A percentile compares a stretch with the other conserved stretches of the same genome.
These are phyloP conservation scores for Molorchus minor DNA, from an alignment of 2,888 invertebrate species.

Conservation along the genomic window DNA sequence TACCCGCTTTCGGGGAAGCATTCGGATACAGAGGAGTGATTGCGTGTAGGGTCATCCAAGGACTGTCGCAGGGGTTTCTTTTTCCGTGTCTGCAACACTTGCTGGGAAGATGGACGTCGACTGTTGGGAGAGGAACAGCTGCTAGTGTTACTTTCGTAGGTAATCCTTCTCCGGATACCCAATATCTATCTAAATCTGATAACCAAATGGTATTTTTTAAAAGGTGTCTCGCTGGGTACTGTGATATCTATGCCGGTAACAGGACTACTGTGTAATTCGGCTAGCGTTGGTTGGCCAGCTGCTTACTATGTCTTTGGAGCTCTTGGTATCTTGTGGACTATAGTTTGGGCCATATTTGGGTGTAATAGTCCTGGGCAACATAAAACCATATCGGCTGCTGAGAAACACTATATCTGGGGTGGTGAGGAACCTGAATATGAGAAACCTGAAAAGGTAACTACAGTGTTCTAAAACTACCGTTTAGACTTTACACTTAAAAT, in stretches of 20 bases:
- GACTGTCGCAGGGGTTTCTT: conserved; percentile 77
- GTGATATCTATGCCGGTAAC: conserved; percentile 77
- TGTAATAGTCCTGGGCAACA: conserved; percentile 71
- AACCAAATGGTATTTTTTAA: neutral
- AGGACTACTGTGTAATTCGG: conserved; percentile 66
- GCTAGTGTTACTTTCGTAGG: conserved; percentile 72
- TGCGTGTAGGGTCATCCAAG: conserved; percentile 73
- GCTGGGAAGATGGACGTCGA: conserved; percentile 78
- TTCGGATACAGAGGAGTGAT: conserved; percentile 71
- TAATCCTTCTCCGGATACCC: no score
- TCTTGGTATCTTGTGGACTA: conserved; percentile 69
- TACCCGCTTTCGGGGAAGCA: conserved; percentile 71
- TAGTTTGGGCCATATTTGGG: conserved; percentile 70
- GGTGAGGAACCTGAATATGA: conserved; percentile 15
- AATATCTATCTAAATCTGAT: no score
- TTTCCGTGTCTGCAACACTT: conserved; percentile 77
- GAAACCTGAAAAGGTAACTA: neutral
- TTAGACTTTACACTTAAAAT: no score
- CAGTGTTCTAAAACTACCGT: no score
- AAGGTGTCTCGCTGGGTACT: conserved; percentile 73
- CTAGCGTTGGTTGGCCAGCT: conserved; percentile 75
- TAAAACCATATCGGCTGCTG: conserved; percentile 69
- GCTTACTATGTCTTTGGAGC: conserved; percentile 79
- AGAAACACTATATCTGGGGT: conserved; percentile 71
- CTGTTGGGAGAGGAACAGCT: conserved; percentile 73